These are phyloP conservation scores for Eurytoma adleriae DNA, from an alignment of 2,888 invertebrate genomes.

Conservation along the genomic window DNA sequence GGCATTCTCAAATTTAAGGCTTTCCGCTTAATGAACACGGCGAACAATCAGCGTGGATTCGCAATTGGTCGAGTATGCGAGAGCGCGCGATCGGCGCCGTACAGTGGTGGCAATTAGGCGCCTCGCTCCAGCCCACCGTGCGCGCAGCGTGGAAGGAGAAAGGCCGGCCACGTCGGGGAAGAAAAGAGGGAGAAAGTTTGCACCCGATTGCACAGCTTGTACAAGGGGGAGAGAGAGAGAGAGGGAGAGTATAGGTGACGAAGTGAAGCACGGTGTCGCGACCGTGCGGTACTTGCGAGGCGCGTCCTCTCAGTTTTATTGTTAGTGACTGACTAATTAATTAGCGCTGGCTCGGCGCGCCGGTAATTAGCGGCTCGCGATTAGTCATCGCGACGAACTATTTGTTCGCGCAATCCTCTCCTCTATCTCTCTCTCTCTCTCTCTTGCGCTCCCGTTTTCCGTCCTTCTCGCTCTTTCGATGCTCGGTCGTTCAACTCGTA, in stretches of 20 bases:
- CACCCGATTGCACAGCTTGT: no score
- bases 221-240: not conserved
- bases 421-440: conserved; percentile 22
- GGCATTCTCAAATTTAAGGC: conserved; percentile 52
- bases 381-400: conserved; percentile 64
- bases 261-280: conserved; percentile 15
- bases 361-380: conserved; percentile 63
- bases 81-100: not conserved
- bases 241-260: conserved; percentile 44
- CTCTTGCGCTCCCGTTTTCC: not conserved
- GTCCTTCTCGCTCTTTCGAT: conserved; percentile 4
- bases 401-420: conserved; percentile 61
- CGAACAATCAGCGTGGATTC: conserved; percentile 65
- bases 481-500: conserved; percentile 37
- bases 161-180: not conserved
- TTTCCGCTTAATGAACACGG: conserved; percentile 66
- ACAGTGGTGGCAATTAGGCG: conserved; percentile 18
- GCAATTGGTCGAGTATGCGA: not conserved
- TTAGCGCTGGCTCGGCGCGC: conserved; percentile 57
- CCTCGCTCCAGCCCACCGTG: conserved; percentile 21
- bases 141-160: not conserved
- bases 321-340: conserved; percentile 67
- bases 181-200: not conserved
- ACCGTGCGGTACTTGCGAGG: conserved; percentile 11
- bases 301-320: conserved; percentile 38